A percentile compares a stretch with the other conserved stretches of the same genome.
These are phyloP conservation scores for Drosophila barbarae DNA, from an alignment of 2,888 invertebrate species.

Conservation along the genomic window DNA sequence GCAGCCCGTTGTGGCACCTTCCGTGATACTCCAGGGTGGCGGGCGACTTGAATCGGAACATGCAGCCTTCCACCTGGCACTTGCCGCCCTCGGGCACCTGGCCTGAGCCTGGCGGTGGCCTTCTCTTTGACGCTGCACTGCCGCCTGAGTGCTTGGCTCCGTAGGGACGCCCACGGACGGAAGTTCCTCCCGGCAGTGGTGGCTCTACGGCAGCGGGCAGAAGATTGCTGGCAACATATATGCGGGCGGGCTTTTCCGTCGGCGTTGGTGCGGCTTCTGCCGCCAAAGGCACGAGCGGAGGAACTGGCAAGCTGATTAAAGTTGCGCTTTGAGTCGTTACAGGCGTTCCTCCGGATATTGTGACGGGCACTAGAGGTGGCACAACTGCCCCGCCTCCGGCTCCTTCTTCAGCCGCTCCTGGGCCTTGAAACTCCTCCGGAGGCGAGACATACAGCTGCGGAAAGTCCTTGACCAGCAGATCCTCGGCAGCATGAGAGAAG, in stretches of 20 bases:
- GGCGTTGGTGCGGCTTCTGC: constrained; percentile 13
- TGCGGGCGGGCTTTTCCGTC: constrained; percentile 73
- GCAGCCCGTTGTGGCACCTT: constrained; percentile 71
- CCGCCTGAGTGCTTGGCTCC: constrained; percentile 77
- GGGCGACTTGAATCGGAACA: constrained; percentile 76
- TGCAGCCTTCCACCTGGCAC: constrained; percentile 76
- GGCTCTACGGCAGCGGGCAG: constrained; percentile 58
- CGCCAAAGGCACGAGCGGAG: constrained; percentile 52
- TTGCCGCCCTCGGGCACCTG: constrained; percentile 66
- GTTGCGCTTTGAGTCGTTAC: background rate
- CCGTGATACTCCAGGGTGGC: constrained; percentile 77
- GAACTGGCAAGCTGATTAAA: constrained; percentile 44
- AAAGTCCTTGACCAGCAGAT: constrained; percentile 57
- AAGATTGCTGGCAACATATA: constrained; percentile 79
- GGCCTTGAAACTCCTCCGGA: background rate
- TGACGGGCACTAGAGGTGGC: constrained; percentile 67
- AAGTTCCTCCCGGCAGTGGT: constrained; percentile 59
- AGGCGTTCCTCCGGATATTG: constrained; percentile 18
- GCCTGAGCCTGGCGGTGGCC: constrained; percentile 48
- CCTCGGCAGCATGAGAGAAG: constrained; percentile 35
- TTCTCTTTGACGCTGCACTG: constrained; percentile 53
- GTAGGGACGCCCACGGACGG: constrained; percentile 77
- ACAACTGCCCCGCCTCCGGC: constrained; percentile 43
- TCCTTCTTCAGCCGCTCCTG: constrained; percentile 4
- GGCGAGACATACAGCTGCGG: constrained; percentile 42